Base-by-base conservation (phyloP, 2,888 invertebrate genomes). In the Toxonevra muliebris region DNA sequence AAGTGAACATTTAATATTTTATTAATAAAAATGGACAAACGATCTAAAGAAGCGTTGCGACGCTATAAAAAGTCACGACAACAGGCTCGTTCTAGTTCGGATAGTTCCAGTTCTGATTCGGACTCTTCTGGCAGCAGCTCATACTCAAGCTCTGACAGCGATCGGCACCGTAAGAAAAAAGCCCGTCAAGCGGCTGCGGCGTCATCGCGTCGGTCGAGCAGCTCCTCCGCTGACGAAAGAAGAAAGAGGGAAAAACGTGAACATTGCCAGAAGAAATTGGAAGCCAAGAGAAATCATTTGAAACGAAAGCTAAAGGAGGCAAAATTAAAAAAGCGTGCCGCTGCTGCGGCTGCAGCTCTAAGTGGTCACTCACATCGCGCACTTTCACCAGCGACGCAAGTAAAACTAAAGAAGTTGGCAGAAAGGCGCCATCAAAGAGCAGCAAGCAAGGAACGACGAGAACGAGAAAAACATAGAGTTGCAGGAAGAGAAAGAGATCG, bases 201-300 rank as follows among this genome's bases (percentile, higher is more conserved):
- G 7, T 57, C 71, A 17, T 11, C 72, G 1, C 69, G 73, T 87
- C 73, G 89, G 77, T 89, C 89, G 1, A 89, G 89, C 76, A 88
- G 88, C 15, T 90, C 91, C 11, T 91, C 92, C 4, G 92, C 91
- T 72, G 82, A 85, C 65, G 79, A 85, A 61, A 77, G 81, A 1
- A 79, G 82, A 0, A 85, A 85, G 68, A 78, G 85, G 0, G 82
- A 84, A 12, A 85, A 85, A 60, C 78, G 80, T 0, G 83, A 85
- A 64, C 83, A 84, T 48, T 85, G 82, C 40, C 85, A 84, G 41
- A 85, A 84, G 69, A 85, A 85, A 58, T 67, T 85, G 43, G 84
- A 85, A 62, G 85, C 84, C 2, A 85, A 85, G 52, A 82, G 85
- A 4, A 82, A 80, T 70, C 85, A 85, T 59, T 72, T 85, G 13